phyloP scores from a whole-genome alignment of 2,113 vertebrate genomes.

The Gymnorhina tibicen region DNA sequence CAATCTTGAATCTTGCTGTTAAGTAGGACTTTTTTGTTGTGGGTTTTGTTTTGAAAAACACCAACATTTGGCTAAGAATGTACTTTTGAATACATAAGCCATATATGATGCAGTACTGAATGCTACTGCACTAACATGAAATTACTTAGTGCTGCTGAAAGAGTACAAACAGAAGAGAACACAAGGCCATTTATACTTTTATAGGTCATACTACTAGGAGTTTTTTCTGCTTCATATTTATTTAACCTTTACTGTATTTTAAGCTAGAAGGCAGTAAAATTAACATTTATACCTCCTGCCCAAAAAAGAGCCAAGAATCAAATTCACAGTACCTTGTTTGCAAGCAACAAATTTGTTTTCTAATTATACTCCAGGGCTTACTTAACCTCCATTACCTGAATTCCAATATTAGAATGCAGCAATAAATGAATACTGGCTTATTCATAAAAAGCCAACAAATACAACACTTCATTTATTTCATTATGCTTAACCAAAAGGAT shows the following conservation, averaged over 20 bases:
- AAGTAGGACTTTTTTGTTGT: background rate
- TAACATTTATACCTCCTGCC: slow-evolving; percentile 65
- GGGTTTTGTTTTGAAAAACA: background rate
- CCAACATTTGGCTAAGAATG: background rate
- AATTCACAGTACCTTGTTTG: slow-evolving; percentile 53
- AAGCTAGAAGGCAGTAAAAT: slow-evolving; percentile 68
- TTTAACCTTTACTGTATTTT: slow-evolving; percentile 75
- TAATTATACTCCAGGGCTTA: slow-evolving; percentile 68
- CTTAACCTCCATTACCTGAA: slow-evolving; percentile 68
- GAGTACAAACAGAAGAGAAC: slow-evolving; percentile 62
- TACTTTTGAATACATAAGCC: slow-evolving; percentile 38
- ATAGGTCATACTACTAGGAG: slow-evolving; percentile 51
- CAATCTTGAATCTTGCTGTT: background rate
- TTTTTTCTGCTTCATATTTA: slow-evolving; percentile 67
- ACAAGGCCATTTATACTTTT: slow-evolving; percentile 63
- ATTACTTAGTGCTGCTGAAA: slow-evolving; percentile 48
- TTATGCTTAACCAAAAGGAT: slow-evolving; percentile 44
- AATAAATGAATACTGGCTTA: slow-evolving; percentile 73
- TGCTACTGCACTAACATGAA: background rate
- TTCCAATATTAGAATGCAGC: slow-evolving; percentile 67
- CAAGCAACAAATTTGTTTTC: slow-evolving; percentile 70
- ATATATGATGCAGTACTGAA: background rate
- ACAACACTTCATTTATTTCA: slow-evolving; percentile 68
- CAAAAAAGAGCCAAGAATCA: slow-evolving; percentile 55
- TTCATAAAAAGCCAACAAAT: slow-evolving; percentile 71